Base-by-base conservation (phyloP, 2,888 invertebrate species). In the Coleophora flavipennella region DNA sequence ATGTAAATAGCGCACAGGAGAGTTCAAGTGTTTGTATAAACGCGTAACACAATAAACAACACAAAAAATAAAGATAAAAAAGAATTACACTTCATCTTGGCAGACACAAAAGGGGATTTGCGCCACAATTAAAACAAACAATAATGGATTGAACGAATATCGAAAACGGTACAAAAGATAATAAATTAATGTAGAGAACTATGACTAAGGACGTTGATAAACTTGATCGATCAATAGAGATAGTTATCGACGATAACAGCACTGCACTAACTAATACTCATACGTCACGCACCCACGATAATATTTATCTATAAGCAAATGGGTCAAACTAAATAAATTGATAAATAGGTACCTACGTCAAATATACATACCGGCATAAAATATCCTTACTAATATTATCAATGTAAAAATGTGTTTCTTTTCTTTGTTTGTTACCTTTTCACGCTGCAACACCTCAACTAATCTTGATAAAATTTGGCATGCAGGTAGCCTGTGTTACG, bases 231-330 rank as follows among this genome's bases (percentile, higher is more conserved):
- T 58, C 64, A 66, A 69, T 58, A 62, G 53, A 62, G 59, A 59
- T 55, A 60, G 55, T 58, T 51, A 44, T 50, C 52, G 35, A 53
- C 44, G 70, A 74, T 77, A 74, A 61, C 57, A 52, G 53, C 20
- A 69, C 76, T 75, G 71, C 69, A 68, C 69, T n/a, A 71, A 71
- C 62, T 62, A 69, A 67, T 65, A 73, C 63, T 71, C 35, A 43
- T 14, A 39, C 39, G 25, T 27, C 69, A 68, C 51, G 61, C 63
- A 51, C 46, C 50, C 56, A 52, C 62, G 76, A 80, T 79, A 77
- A 61, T 51, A 44, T 57, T 72, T 77, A 79, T 79, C 76, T 56
- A 38, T 44, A 46, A 43, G 54, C 67, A 79, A 78, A 59, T 80
- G 54, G 80, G 80, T 78, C 78, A 79, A 65, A 65, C 60, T 60